A percentile compares a stretch with the other conserved stretches of the same genome.
Conservation (phyloP, 1,140 invertebrate genomes). For the Pseudomyrmex dendroicus region DNA sequence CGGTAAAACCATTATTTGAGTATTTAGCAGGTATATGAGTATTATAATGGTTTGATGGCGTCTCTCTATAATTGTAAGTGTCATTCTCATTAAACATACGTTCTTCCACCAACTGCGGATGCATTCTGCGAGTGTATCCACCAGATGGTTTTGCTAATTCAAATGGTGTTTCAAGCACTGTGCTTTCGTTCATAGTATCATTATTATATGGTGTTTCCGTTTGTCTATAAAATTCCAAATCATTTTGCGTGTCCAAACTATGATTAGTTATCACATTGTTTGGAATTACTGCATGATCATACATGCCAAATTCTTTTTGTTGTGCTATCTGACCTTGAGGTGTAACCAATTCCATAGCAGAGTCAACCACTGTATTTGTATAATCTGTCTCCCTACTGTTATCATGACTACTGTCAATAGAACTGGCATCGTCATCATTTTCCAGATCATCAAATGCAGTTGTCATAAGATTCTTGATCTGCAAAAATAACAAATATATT, state of each 20-base stretch:
- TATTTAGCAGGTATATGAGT: constrained; percentile 69
- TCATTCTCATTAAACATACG: constrained; percentile 73
- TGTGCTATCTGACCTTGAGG: constrained; percentile 63
- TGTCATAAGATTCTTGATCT: constrained; percentile 78
- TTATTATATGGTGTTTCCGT: constrained; percentile 68
- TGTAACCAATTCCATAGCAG: constrained; percentile 43
- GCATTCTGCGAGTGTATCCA: constrained; percentile 65
- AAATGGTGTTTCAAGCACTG: constrained; percentile 70
- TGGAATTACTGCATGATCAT: constrained; percentile 31
- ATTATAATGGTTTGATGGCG: constrained; percentile 81
- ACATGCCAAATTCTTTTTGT: constrained; percentile 72
- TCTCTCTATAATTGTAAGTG: constrained; percentile 73
- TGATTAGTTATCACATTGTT: constrained; percentile 64
- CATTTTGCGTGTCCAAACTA: constrained; percentile 62
- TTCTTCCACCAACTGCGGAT: constrained; percentile 66
- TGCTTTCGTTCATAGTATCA: constrained; percentile 58
- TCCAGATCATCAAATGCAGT: constrained; percentile 81
- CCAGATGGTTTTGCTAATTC: constrained; percentile 72
- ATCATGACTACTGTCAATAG: constrained; percentile 79
- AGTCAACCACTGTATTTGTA: constrained; percentile 63
- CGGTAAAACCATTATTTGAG: constrained; percentile 78
- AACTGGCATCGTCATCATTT: constrained; percentile 78
- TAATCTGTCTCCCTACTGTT: constrained; percentile 69
- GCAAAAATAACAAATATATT: constrained; percentile 12
- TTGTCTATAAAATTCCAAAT: constrained; percentile 69